Evolutionary conservation across 2,888 invertebrate species (phyloP), one percentile per base, ranked within the genome.

Genomic region (Trichogramma evanescens): DNA sequence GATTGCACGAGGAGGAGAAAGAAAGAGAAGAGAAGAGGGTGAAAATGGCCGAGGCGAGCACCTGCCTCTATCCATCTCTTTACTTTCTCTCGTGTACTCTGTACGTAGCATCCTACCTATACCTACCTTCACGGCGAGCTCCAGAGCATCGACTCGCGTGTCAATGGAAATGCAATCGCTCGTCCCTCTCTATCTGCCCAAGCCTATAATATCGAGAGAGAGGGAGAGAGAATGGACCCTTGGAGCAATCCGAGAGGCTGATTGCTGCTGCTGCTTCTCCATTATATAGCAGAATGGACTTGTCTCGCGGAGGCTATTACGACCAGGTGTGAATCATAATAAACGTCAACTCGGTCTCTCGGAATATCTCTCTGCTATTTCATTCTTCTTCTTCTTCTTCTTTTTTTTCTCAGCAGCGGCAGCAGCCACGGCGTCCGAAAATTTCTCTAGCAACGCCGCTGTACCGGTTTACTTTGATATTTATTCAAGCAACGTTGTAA

Each of bases 371-470:
- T 26, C 26, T 2, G 26, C 26, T 26, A 26, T 26, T 26, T 26
- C 26, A 26, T 26, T 26, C 26, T 26, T 26, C 26, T 26, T 13
- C 13, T 13, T 13, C 13, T 2, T 26, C 13, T 26, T 26, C 3
- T 26, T 26, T 26, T 26, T 26, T 26, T 26, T 26, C 72, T 74
- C 74, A 74, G 74, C 75, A 74, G 64, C 68, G 66, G 74, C 75
- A 74, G 64, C 68, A 67, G 58, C 59, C 13, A 63, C 26, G 26
- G 26, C 26, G 26, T 26, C 26, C 26, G 26, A 26, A 26, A 26
- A 26, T 26, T 26, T 26, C 26, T 26, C 26, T 26, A 26, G 2
- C 26, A 26, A 26, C 26, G 26, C 1, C 26, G 26, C 26, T 26
- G 26, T 26, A 26, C 26, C 26, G 26, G 26, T 26, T 26, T 26